Percentiles rank a stretch among this genome's conserved stretches.
These are phyloP conservation scores for Narcine bancroftii DNA, from an alignment of 2,113 vertebrate species.

Conservation along the genomic window DNA sequence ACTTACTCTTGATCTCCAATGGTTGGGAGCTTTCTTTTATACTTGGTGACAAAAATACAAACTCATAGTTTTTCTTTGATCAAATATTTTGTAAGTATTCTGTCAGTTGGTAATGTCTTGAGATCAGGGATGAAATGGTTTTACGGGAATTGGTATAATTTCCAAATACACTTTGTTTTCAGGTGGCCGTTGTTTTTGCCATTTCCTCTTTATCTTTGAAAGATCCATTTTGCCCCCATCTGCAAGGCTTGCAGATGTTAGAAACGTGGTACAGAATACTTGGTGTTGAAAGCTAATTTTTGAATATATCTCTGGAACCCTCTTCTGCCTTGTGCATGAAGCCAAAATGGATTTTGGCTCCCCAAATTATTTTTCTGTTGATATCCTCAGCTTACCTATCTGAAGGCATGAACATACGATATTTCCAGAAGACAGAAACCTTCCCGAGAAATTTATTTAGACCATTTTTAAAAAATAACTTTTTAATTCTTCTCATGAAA, in stretches of 20 bases:
- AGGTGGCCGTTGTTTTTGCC: not conserved
- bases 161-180: not conserved
- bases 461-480: not conserved
- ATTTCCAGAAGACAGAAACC: not conserved
- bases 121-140: not conserved
- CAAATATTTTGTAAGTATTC: not conserved
- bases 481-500: not conserved
- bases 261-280: not conserved
- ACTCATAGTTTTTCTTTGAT: not conserved
- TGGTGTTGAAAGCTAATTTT: not conserved
- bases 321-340: not conserved
- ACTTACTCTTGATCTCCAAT: not conserved
- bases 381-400: not conserved
- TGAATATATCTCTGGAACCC: not conserved
- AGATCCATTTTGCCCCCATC: not conserved
- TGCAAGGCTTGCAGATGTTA: not conserved
- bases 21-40: not conserved
- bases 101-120: not conserved
- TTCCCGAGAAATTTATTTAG: not conserved
- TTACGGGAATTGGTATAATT: not conserved
- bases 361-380: not conserved
- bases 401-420: not conserved
- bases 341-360: not conserved
- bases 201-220: not conserved
- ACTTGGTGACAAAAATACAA: not conserved